Base-by-base conservation (phyloP, 2,797 vertebrate species). In the Phrynocephalus forsythii region DNA sequence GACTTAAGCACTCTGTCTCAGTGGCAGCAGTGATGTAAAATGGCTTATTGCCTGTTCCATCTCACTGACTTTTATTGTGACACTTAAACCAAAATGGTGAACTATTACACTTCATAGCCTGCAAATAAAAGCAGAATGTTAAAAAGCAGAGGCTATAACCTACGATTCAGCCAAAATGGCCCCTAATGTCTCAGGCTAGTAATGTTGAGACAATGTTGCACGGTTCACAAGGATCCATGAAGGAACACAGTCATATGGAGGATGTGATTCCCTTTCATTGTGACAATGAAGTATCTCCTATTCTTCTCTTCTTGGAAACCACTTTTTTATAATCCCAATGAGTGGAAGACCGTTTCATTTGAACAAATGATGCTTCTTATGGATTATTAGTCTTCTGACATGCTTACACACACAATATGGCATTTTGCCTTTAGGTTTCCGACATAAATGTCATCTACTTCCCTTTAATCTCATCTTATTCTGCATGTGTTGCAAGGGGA, bases 41-140 rank as follows among this genome's bases (percentile, higher is more conserved):
- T 92, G 95, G 91, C 95, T 97, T 96, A 96, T 94, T 95, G 96
- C 96, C 90, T 96, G 96, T 97, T 97, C 96, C 96, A 97, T 95
- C 95, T 96, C 96, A 94, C 96, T 97, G 97, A 96, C 96, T 97
- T 97, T 97, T 97, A 97, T 96, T 95, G 95, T 95, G 96, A 97
- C 95, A 96, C 96, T 97, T 97, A 97, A 97, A 97, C 96, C 95
- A 97, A 95, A 97, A 97, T 96, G 95, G 96, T 96, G 96, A 97
- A 97, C 96, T 96, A 97, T 97, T 97, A 97, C 93, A 96, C 96
- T 97, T 97, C 96, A 97, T 95, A 96, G 96, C 96, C 96, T 96
- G 96, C 95, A 96, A 97, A 97, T 97, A 97, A 97, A 97, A 97
- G 95, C 91, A 83, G 95, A 95, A 95, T 96, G 95, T 95, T 97